phyloP scores from a whole-genome alignment of 2,797 vertebrate genomes.

The Molothrus aeneus region DNA sequence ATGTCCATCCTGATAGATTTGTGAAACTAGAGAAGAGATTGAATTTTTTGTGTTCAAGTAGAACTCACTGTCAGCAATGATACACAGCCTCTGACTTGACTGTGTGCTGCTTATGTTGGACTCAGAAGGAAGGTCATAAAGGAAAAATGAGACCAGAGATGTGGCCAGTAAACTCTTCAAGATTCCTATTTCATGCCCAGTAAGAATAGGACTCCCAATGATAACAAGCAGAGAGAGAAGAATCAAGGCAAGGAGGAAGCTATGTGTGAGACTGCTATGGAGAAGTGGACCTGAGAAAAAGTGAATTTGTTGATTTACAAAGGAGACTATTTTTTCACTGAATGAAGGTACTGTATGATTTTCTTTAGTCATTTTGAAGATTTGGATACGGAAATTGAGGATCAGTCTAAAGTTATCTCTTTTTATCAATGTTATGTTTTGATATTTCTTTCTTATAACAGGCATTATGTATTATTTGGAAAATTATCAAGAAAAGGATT shows the following conservation, averaged over 20 bases:
- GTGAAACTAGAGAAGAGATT: background rate
- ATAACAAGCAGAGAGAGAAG: background rate
- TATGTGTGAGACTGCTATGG: background rate
- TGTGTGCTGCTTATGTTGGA: background rate
- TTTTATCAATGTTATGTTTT: background rate
- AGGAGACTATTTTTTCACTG: background rate
- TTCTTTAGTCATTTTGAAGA: background rate
- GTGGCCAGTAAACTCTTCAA: background rate
- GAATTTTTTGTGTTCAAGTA: background rate
- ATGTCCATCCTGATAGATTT: background rate
- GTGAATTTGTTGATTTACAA: background rate
- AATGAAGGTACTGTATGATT: background rate
- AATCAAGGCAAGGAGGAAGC: background rate
- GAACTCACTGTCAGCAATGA: background rate
- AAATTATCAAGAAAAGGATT: constrained; percentile 5
- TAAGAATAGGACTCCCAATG: background rate
- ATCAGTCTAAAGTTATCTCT: background rate
- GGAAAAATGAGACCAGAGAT: background rate
- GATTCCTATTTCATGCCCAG: background rate
- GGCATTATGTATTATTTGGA: background rate
- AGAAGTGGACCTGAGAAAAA: background rate
- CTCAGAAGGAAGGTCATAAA: background rate
- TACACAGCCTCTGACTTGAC: background rate
- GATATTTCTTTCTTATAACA: background rate
- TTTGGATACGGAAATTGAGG: background rate